These are phyloP conservation scores for Argentina silus DNA, from an alignment of 2,797 vertebrate species.

Conservation along the genomic window DNA sequence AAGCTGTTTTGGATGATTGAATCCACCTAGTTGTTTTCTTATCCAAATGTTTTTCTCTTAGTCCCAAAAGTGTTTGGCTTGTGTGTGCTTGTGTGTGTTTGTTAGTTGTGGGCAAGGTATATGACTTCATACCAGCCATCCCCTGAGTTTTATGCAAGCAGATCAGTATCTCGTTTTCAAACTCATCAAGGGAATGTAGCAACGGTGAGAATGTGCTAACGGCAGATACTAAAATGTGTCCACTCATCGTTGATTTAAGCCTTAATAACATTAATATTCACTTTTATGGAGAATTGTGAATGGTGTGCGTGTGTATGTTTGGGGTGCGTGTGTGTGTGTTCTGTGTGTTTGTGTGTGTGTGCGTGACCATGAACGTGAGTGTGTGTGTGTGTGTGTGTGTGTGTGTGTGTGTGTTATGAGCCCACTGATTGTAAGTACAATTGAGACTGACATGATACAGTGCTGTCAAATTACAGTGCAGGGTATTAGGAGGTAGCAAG, in stretches of 20 bases:
- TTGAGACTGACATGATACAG: neutral
- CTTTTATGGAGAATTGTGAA: slow-evolving; percentile 44
- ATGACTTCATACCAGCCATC: slow-evolving; percentile 36
- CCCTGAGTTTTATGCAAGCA: slow-evolving; percentile 45
- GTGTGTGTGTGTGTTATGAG: slow-evolving; percentile 6
- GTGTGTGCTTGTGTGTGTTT: slow-evolving; percentile 19
- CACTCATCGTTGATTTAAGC: slow-evolving; percentile 52
- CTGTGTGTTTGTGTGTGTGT: slow-evolving; percentile 9
- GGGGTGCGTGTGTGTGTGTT: neutral
- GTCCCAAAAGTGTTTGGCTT: slow-evolving; percentile 7
- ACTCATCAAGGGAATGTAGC: slow-evolving; percentile 48
- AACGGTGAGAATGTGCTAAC: neutral
- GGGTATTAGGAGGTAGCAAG: slow-evolving; percentile 39
- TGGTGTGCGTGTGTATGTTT: neutral
- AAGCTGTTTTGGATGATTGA: neutral
- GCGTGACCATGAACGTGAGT: slow-evolving; percentile 5
- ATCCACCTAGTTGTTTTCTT: neutral
- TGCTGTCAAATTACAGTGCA: neutral
- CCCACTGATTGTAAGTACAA: slow-evolving; percentile 42
- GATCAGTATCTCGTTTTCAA: slow-evolving; percentile 47
- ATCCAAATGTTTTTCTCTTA: slow-evolving; percentile 8
- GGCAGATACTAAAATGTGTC: slow-evolving; percentile 36
- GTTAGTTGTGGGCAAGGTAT: slow-evolving; percentile 24
- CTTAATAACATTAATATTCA: slow-evolving; percentile 53
- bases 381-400: slow-evolving; percentile 16